Evolutionary conservation across 2,113 vertebrate species (phyloP), one percentile per base, ranked within the genome.

Genomic region (Oplegnathus fasciatus): DNA sequence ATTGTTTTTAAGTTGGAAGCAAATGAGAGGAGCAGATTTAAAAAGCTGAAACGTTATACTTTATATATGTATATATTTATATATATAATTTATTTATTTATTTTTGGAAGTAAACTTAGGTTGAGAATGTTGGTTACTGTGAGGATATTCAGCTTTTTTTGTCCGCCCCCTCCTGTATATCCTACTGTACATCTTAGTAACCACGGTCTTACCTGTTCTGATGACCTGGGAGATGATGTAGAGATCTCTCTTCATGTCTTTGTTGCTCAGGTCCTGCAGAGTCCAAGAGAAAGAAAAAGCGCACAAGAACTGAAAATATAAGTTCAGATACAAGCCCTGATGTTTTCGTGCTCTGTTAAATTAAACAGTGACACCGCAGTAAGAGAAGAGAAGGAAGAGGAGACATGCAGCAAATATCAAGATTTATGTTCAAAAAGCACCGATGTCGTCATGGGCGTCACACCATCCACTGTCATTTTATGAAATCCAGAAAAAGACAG

Each of bases 241-340:
- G 72, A 99, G 96, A 89, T 99, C 98, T 88, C 98, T 96, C 96
- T 99, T 99, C 97, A 99, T 97, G 93, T 99, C 98, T 92, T 99
- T 99, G 95, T 98, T 99, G 94, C 98, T 99, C 88, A 99, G 95
- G 93, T 99, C 98, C 98, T 99, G 92, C 46, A 93, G 70, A 84
- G 68, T 61, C 78, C 86, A 84, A 61, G 9, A 76, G 13, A 46
- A 9, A 52, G 24, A 66, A 4, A 9, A 30, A 32, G 17, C n/a
- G 26, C 50, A 46, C 2, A 10, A 37, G 62, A 66, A 58, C 26
- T 64, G 9, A 71, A 26, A 32, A 61, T 44, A 22, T 11, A 17
- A 24, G 24, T 26, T 66, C 26, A 46, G 1, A 67, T 2, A 1
- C 9, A 69, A n/a, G 40, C 40, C 30, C 26, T 32, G 42, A 2